Base-by-base conservation (phyloP, 1,140 invertebrate genomes). In the Euschistus heros region DNA sequence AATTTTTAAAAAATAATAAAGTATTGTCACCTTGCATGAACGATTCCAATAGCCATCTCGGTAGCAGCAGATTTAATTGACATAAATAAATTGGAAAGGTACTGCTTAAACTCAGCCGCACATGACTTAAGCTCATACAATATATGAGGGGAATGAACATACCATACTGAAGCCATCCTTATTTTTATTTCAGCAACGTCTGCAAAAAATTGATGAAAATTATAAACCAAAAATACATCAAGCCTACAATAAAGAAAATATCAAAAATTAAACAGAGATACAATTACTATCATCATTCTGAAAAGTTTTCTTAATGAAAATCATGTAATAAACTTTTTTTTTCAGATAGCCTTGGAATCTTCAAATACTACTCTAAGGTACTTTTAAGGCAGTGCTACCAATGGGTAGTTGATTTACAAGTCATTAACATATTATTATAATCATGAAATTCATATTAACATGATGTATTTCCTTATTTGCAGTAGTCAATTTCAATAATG, bases 11-110 rank as follows among this genome's bases (percentile, higher is more conserved):
- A 18, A 37, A 42, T 26, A 2, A 54, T 3, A n/a, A 20, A 26
- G 6, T 22, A 42, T 30, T 66, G 59, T 59, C 63, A 78, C 76
- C 83, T 80, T 22, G 86, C 82, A 66, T 89, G 86, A 0, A 96
- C 92, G 54, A 97, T 80, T 26, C 91, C 92, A 62, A 91, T 85
- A 15, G 94, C 94, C 82, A 97, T 92, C 76, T 97, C 93, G 0
- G 91, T 91, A 15, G 94, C 94, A 47, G 93, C 93, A 61, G 86
- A 84, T 70, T 87, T 87, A 67, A 97, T 89, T 22, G 91, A 91
- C 44, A 83, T 80, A 5, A 87, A 86, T 61, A 94, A 80, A 70
- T 90, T 86, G 30, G 86, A 80, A 67, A 83, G 76, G 71, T 86
- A 87, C 46, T 83, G 81, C 68, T 84, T 82, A 69, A 87, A 86